phyloP scores from a whole-genome alignment of 1,140 invertebrate species.

The Belonocnema kinseyi region DNA sequence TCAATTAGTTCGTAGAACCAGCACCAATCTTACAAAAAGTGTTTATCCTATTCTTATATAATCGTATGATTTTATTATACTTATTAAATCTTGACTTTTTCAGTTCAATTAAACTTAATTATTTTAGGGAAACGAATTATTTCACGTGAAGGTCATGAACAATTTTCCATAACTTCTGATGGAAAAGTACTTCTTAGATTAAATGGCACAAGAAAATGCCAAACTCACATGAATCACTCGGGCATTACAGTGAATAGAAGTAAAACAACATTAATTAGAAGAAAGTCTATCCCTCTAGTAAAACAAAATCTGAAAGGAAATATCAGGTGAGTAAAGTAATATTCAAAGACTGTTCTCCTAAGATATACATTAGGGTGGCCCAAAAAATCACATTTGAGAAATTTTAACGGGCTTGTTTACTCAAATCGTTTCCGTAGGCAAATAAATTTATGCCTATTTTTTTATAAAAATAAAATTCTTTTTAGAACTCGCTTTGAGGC shows the following conservation, averaged over 20 bases:
- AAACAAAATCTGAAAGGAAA: conserved; percentile 47
- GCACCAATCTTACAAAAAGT: conserved; percentile 34
- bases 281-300: background rate
- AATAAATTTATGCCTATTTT: too few species aligned
- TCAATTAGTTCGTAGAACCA: conserved; percentile 57
- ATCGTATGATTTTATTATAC: background rate
- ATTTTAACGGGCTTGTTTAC: too few species aligned
- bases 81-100: background rate
- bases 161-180: conserved; percentile 55
- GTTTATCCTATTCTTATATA: conserved; percentile 17
- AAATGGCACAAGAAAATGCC: conserved; percentile 16
- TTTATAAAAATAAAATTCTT: too few species aligned
- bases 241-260: conserved; percentile 2
- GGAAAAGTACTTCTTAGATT: conserved; percentile 55
- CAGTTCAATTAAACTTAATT: background rate
- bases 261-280: conserved; percentile 33
- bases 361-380: too few species aligned
- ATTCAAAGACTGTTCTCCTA: too few species aligned
- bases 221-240: background rate
- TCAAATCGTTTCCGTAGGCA: too few species aligned
- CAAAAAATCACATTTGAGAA: too few species aligned
- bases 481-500: too few species aligned
- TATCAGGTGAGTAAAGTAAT: conserved; percentile 45
- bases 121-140: conserved; percentile 43
- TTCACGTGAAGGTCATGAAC: conserved; percentile 40